A percentile compares a stretch with the other conserved stretches of the same genome.
Evolutionary conservation across 1,140 invertebrate species (phyloP).

Genomic region (Cylas formicarius): DNA sequence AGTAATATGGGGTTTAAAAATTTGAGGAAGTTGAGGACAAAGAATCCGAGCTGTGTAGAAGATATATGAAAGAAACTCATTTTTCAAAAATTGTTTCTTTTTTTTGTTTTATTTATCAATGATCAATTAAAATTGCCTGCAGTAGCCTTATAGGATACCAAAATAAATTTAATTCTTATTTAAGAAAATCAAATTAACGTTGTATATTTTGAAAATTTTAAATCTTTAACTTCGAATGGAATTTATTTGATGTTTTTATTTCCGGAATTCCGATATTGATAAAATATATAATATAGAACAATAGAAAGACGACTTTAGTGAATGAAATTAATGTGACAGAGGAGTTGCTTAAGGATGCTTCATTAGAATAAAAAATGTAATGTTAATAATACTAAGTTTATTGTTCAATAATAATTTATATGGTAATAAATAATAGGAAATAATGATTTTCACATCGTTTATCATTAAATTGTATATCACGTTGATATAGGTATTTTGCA

Average conservation of each 20-base stretch:
- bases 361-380: no score
- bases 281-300: no score
- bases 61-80: background rate
- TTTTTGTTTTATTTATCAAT: background rate
- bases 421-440: no score
- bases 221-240: background rate
- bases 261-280: background rate
- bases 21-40: background rate
- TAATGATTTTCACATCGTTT: no score
- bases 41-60: background rate
- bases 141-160: background rate
- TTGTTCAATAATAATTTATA: no score
- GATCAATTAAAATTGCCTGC: background rate
- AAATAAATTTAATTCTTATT: background rate
- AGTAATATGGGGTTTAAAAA: background rate
- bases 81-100: background rate
- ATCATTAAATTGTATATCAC: no score
- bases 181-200: background rate
- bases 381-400: no score
- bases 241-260: background rate
- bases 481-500: no score
- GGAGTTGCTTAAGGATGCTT: no score
- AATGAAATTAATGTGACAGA: no score
- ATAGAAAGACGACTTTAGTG: no score
- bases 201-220: background rate